Base-by-base conservation (phyloP, 2,888 invertebrate genomes). In the Gryllus longicercus region DNA sequence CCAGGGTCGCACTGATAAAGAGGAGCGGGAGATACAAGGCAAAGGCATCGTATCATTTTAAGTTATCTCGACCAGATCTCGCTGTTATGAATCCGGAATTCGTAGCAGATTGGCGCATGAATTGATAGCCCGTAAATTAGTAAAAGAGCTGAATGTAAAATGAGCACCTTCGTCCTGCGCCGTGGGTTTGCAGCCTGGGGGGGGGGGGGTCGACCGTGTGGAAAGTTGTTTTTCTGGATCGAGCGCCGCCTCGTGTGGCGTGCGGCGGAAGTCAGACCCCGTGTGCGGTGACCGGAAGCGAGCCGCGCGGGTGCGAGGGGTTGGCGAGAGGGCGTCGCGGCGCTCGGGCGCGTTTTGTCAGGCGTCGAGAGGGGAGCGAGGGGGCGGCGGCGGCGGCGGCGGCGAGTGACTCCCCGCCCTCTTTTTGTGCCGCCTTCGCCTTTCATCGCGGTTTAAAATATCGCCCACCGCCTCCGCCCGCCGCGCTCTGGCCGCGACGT, bases 391-490 rank as follows among this genome's bases (percentile, higher is more conserved):
- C 38, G 38, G 0, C 63, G 16, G 63, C 63, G n/a, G 63, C 16
- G 16, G n/a, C 16, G 14, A 63, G 16, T 63, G 63, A 14, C n/a
- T 63, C n/a, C 0, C n/a, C n/a, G 0, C n/a, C n/a, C 63, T 16
- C 63, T 63, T 63, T 63, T 63, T 63, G 63, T n/a, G 63, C 63
- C 63, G 63, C 63, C 16, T 63, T 63, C 63, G 63, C 63, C n/a
- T 63, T 63, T 63, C 63, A 63, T 63, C 63, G 63, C 16, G 63
- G 63, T 63, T 63, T 63, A 63, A 63, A 63, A 63, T 63, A 63
- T 63, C 63, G 63, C 63, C 63, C 21, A 1, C 38, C 38, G 38
- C 38, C 38, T 38, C 38, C 8, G 38, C 38, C 63, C 63, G 63
- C 14, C 16, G n/a, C 63, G 63, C 63, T 63, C 63, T 63, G 63